These are phyloP conservation scores for Timandra comae DNA, from an alignment of 2,888 invertebrate species.

Conservation along the genomic window DNA sequence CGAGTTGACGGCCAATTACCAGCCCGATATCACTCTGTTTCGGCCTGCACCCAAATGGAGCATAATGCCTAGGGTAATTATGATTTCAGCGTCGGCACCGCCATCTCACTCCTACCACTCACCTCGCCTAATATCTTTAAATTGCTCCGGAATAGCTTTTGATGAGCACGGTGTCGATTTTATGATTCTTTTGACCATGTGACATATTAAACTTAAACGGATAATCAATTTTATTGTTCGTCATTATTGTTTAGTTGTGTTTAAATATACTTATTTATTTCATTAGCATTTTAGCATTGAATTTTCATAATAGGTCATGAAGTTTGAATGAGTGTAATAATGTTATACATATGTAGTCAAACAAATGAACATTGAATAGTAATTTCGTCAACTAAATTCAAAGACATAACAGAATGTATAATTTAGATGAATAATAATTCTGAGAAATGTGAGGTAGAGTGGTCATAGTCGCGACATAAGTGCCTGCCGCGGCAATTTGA, in stretches of 20 bases:
- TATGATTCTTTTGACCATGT: slow-evolving; percentile 28
- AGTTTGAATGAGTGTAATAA: no score
- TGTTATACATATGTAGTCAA: no score
- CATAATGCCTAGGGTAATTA: slow-evolving; percentile 75
- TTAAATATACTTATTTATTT: neutral
- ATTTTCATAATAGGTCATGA: no score
- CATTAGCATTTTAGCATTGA: no score
- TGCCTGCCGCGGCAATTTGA: slow-evolving; percentile 47
- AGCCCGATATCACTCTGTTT: slow-evolving; percentile 67
- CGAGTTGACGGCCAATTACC: slow-evolving; percentile 72
- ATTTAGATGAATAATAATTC: slow-evolving; percentile 40
- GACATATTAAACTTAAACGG: slow-evolving; percentile 20
- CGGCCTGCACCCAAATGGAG: slow-evolving; percentile 64
- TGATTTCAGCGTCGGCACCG: slow-evolving; percentile 52
- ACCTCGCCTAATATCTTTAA: slow-evolving; percentile 48
- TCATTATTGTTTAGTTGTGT: slow-evolving; percentile 7
- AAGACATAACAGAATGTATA: slow-evolving; percentile 24
- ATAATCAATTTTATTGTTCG: slow-evolving; percentile 24
- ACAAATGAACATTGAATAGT: no score
- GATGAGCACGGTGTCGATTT: slow-evolving; percentile 37
- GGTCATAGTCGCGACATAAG: slow-evolving; percentile 34
- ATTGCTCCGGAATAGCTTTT: slow-evolving; percentile 47
- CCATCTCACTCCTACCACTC: slow-evolving; percentile 41
- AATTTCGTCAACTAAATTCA: no score
- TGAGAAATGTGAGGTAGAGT: slow-evolving; percentile 29